A percentile compares a stretch with the other conserved stretches of the same genome.
phyloP scores from a whole-genome alignment of 2,888 invertebrate genomes.

The Eupithecia subumbrata region DNA sequence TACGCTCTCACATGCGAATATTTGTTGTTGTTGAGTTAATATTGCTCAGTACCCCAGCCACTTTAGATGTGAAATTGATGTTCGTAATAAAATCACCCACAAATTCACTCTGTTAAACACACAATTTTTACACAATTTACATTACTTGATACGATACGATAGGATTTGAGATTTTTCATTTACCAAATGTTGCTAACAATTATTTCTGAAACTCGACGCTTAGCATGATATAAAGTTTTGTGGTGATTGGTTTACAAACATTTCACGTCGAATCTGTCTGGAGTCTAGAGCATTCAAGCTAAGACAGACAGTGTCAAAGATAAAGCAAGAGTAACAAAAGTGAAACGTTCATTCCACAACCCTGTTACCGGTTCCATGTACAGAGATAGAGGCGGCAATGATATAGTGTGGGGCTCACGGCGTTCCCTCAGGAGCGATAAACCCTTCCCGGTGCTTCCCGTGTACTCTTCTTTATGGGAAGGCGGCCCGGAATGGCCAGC shows the following conservation, averaged over 20 bases:
- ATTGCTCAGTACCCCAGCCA: not conserved
- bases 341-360: constrained; percentile 14
- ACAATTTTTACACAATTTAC: not conserved
- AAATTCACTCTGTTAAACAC: not conserved
- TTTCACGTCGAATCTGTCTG: not conserved
- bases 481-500: constrained; percentile 81
- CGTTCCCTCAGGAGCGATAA: constrained; percentile 82
- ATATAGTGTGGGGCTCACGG: constrained; percentile 81
- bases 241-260: not conserved
- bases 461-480: constrained; percentile 83
- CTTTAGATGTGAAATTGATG: not conserved
- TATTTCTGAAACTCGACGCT: not conserved
- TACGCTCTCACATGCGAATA: not conserved
- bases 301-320: not conserved
- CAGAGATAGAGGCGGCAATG: constrained; percentile 79
- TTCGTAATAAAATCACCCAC: not conserved
- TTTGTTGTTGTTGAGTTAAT: not conserved
- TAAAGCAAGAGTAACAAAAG: constrained; percentile 7
- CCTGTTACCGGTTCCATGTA: constrained; percentile 36
- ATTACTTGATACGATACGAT: not conserved
- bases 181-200: not conserved
- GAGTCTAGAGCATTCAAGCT: not conserved
- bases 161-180: not conserved
- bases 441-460: constrained; percentile 81
- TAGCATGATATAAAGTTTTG: no score